Evolutionary conservation across 23 tunicate species (phyloP), one percentile per base, ranked within the genome.

Genomic region (Corella eumyota): DNA sequence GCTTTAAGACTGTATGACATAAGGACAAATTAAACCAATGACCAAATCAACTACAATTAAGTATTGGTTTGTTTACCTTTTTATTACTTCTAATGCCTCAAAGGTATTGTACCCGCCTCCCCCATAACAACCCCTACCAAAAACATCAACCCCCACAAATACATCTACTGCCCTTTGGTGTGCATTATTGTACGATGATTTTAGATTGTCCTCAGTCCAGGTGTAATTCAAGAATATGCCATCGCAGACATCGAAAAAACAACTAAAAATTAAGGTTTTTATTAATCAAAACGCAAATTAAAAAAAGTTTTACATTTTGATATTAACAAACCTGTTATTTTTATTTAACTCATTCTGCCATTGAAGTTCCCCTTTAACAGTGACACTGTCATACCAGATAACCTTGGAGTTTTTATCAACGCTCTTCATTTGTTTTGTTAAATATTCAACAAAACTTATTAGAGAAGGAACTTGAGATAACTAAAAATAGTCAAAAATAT

Each of bases 71-170:
- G 4, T 35, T 64, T 50, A 74, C 93, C 50, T 68, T 31, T 63
- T 53, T 44, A 73, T 73, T 19, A 67, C 60, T 45, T 55, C 45
- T 25, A 88, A 21, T 19, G 96, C 96, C 30, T 57, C 44, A 15
- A n/a, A 50, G 3, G 76, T 34, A 45, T 88, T 79, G 63, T 56
- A 74, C 6, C 96, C 96, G 1, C 99, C 99, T 21, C 99, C 99
- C 13, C 95, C 99, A 56, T 30, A 77, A 38, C 66, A 46, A 1
- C 90, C 90, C 34, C 99, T 35, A 3, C 99, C 99, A 57, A 93
- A 93, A 45, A 93, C 99, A 61, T 93, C 99, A 23, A 93, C 60
- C 1, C 99, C 99, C 7, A 78, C 83, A 59, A 72, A 93, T 17
- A 93, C 95, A 21, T 29, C 68, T 30, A 30, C 25, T 20, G 40